phyloP scores from a whole-genome alignment of 2,888 invertebrate genomes.

The Dryococelus australis region DNA sequence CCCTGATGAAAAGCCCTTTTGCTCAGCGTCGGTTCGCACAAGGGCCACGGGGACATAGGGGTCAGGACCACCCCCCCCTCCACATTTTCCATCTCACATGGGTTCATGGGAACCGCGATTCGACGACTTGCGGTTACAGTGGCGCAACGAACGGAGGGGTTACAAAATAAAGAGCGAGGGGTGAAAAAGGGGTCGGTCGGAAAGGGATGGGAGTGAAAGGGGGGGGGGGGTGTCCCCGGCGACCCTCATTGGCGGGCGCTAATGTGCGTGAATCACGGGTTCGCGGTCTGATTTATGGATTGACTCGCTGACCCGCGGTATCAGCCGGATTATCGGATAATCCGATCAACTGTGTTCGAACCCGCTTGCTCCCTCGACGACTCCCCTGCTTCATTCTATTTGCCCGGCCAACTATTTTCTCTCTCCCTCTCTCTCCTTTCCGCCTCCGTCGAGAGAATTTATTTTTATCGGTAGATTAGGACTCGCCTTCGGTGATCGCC shows the following conservation, averaged over 20 bases:
- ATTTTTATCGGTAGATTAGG: conserved; percentile 16
- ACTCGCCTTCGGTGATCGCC: background rate
- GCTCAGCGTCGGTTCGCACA: too few relatives aligned
- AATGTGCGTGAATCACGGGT: conserved; percentile 16
- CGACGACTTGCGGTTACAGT: too few relatives aligned
- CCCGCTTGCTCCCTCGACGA: conserved; percentile 5
- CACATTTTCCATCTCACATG: too few relatives aligned
- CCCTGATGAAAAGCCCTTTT: too few relatives aligned
- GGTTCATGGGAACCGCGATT: too few relatives aligned
- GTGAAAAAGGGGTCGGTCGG: too few relatives aligned
- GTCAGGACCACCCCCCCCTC: too few relatives aligned
- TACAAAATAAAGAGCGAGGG: too few relatives aligned
- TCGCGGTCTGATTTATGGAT: conserved; percentile 1
- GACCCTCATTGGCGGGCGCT: conserved; percentile 9
- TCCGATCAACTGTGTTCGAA: conserved; percentile 20
- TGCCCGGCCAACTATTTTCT: background rate
- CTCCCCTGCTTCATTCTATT: conserved; percentile 18
- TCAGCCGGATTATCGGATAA: conserved; percentile 2
- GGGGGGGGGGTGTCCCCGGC: background rate
- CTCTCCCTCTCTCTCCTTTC: background rate
- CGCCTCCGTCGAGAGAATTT: background rate
- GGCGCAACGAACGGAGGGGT: too few relatives aligned
- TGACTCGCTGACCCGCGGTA: conserved; percentile 7
- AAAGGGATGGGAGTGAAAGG: background rate
- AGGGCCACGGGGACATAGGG: too few relatives aligned